These are phyloP conservation scores for Thalassoma bifasciatum DNA, from an alignment of 2,113 vertebrate genomes.

Conservation along the genomic window DNA sequence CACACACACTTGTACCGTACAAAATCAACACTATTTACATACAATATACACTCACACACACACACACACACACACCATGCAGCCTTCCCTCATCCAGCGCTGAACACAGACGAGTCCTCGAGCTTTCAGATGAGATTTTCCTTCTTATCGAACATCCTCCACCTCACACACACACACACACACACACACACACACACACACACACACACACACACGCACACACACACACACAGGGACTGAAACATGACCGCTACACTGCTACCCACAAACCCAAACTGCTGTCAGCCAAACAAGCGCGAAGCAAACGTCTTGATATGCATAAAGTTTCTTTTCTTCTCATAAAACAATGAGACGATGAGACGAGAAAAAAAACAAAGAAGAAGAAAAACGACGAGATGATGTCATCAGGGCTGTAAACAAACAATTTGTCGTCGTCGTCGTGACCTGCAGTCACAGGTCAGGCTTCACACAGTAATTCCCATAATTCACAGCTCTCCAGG, in stretches of 20 bases:
- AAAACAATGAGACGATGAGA: slow-evolving; percentile 2
- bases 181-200: slow-evolving; percentile 24
- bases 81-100: slow-evolving; percentile 45
- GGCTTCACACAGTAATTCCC: neutral
- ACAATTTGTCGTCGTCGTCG: too few species aligned
- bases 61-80: slow-evolving; percentile 44
- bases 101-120: slow-evolving; percentile 43
- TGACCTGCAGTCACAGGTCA: neutral
- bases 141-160: slow-evolving; percentile 28
- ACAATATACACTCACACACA: slow-evolving; percentile 79
- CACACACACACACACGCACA: too few species aligned
- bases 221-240: slow-evolving; percentile 50
- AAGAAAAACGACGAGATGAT: slow-evolving; percentile 18
- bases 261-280: slow-evolving; percentile 59
- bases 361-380: neutral
- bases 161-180: slow-evolving; percentile 37
- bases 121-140: slow-evolving; percentile 54
- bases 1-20: slow-evolving; percentile 87
- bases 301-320: slow-evolving; percentile 70
- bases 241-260: slow-evolving; percentile 59
- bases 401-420: slow-evolving; percentile 32
- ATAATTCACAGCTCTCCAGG: neutral
- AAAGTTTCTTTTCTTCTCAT: slow-evolving; percentile 33
- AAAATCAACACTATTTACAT: slow-evolving; percentile 88
- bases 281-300: slow-evolving; percentile 53